Base-by-base conservation (phyloP, 2,113 vertebrate species). In the Picathartes gymnocephalus region DNA sequence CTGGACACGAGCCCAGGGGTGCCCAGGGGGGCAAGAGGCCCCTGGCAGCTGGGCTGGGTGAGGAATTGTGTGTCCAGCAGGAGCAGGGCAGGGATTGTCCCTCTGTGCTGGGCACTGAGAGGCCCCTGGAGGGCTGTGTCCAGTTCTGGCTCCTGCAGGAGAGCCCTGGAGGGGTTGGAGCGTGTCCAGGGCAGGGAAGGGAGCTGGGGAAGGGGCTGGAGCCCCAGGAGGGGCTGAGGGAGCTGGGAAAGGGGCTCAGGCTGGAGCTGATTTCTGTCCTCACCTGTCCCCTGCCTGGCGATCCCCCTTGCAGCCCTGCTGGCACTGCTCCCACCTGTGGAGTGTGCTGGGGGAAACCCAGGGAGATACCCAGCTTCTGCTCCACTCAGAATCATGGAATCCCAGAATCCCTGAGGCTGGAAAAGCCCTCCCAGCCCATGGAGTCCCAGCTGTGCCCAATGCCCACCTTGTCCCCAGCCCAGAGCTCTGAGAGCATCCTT, bases 1-100 rank as follows among this genome's bases (percentile, higher is more conserved):
- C 51, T 72, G 76, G 45, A 50, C 68, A 72, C 4, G 18, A 72
- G 37, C 37, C 76, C 51, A 37, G 58, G 42, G 44, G 66, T 44
- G 77, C 86, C 51, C 58, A 71, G 57, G 50, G 0, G 56, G 56
- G 24, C 74, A 56, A 10, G 74, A 79, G 66, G 57, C 28, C 64
- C 0, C 28, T 78, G 64, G 48, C 20, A 3, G 5, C 66, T 42
- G 85, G 85, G 2, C 58, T 88, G 85, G 65, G 0, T 25, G 8
- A 48, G 35, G 50, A 56, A 79, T 20, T 25, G 48, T 62, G 74
- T 54, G 85, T 61, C 10, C 85, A 79, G 57, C 65, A 62, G 85
- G 74, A 87, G 65, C 48, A 79, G 85, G 85, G 65, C 48, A 79
- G 74, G 57, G 74, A 79, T 71, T 79, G 37, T 71, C 65, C 74